Evolutionary conservation across 2,888 invertebrate species (phyloP), one percentile per base, ranked within the genome.

Genomic region (Tetheella fluctuosa): DNA sequence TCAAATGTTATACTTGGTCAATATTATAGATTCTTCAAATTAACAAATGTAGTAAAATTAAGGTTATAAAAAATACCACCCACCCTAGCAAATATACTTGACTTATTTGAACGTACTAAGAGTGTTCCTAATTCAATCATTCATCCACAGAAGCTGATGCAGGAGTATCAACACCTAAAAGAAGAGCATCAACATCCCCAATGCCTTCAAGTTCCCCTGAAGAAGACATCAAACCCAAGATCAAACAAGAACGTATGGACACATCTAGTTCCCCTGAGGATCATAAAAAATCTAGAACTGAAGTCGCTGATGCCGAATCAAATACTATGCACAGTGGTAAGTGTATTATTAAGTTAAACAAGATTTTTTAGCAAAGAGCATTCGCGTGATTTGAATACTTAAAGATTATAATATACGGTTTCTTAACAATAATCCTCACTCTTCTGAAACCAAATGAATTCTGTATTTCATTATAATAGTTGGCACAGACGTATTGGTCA

Each of bases 311-410:
- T 84, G 97, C 97, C 56, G 97, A 97, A 87, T 97, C 97, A 37
- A 98, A 98, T 85, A 98, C 98, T 62, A 96, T 97, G 91, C 97
- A 97, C 89, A 97, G 97, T 92, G 98, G 98, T 98, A 88, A 96
- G 96, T 93, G 52, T 34, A 20, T 60, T 62, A 48, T 25, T n/a
- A 39, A n/a, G 13, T 13, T 34, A 34, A n/a, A n/a, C n/a, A n/a
- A n/a, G n/a, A n/a, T n/a, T n/a, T n/a, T n/a, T n/a, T n/a, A n/a
- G n/a, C n/a, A n/a, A n/a, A n/a, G n/a, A n/a, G n/a, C n/a, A n/a
- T n/a, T n/a, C n/a, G n/a, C n/a, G n/a, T n/a, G n/a, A n/a, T n/a
- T n/a, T n/a, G n/a, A n/a, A n/a, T n/a, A n/a, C n/a, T n/a, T n/a
- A n/a, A n/a, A n/a, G n/a, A n/a, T n/a, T n/a, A n/a, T n/a, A n/a